Base-by-base conservation (phyloP, 2,113 vertebrate species). In the Malurus alboscapulatus region DNA sequence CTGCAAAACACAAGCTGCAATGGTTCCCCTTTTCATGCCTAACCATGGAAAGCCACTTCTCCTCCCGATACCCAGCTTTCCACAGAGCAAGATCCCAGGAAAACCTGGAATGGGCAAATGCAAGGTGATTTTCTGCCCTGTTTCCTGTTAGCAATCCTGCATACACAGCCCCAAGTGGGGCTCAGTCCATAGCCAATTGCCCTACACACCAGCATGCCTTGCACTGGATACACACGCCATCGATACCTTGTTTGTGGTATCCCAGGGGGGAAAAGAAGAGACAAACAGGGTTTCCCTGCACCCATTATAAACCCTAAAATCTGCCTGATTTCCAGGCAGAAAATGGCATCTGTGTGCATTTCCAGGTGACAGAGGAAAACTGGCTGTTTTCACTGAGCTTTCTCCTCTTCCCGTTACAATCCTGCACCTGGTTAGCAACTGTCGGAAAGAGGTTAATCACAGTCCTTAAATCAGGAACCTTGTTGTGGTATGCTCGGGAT, bases 391-490 rank as follows among this genome's bases (percentile, higher is more conserved):
- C 90, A 83, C 63, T 4, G 79, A 72, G 90, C 76, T 59, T 59
- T 45, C 92, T 92, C 87, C 83, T 87, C 90, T 85, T 80, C 90
- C 94, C 29, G 0, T 77, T 55, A 67, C 55, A 62, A 83, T 58
- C 61, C 90, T 90, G 94, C 96, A 96, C 90, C 95, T 95, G 94
- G 95, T 48, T 95, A 94, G 94, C 91, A 92, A 95, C 92, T 91
- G 93, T 80, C 47, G 57, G 82, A 90, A 95, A 95, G 90, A 95
- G 93, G 95, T 94, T 96, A 96, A 96, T 96, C 87, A 91, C 84
- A 95, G 95, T 68, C 94, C 95, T 96, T 95, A 96, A 96, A 95
- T 96, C 93, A 96, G 96, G 93, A 95, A 92, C 85, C 93, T 93
- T 5, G 10, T 51, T 77, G 93, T 55, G 26, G 76, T 71, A 83